These are phyloP conservation scores for Sturmia bella DNA, from an alignment of 2,888 invertebrate genomes.

Conservation along the genomic window DNA sequence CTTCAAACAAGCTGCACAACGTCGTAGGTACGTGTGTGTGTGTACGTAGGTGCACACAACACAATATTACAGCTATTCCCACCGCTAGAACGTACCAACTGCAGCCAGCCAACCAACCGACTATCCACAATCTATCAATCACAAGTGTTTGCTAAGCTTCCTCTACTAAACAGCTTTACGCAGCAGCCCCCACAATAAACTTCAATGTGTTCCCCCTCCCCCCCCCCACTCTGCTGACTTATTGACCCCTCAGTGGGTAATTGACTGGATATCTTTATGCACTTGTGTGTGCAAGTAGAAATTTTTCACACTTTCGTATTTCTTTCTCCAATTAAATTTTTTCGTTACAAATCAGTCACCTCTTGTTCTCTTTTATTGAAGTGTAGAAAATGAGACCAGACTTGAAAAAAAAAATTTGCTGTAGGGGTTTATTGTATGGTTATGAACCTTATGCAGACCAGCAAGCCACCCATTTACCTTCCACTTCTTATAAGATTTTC, in stretches of 20 bases:
- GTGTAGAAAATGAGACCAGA: slow-evolving; percentile 52
- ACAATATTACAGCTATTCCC: slow-evolving; percentile 10
- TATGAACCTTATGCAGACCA: slow-evolving; percentile 20
- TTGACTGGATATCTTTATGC: slow-evolving; percentile 12
- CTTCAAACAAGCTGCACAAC: no score
- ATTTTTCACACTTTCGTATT: slow-evolving; percentile 55
- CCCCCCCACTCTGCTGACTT: slow-evolving; percentile 8
- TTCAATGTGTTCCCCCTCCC: slow-evolving; percentile 4
- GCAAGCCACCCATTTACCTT: slow-evolving; percentile 8
- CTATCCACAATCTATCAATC: slow-evolving; percentile 62
- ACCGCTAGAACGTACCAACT: slow-evolving; percentile 23
- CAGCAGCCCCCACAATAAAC: slow-evolving; percentile 44
- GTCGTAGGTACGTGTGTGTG: no score
- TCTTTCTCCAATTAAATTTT: slow-evolving; percentile 62
- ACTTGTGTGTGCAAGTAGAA: slow-evolving; percentile 14
- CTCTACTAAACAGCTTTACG: slow-evolving; percentile 5
- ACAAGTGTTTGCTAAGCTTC: slow-evolving; percentile 53
- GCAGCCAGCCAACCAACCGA: slow-evolving; percentile 36
- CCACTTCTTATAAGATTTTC: slow-evolving; percentile 48
- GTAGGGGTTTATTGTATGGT: slow-evolving; percentile 34
- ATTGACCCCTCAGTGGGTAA: slow-evolving; percentile 45
- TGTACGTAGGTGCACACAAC: not conserved
- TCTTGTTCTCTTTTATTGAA: slow-evolving; percentile 64
- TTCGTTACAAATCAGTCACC: slow-evolving; percentile 60
- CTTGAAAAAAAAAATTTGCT: slow-evolving; percentile 36